phyloP scores from a whole-genome alignment of 2,797 vertebrate species.

The Bryconaethiops microstoma region DNA sequence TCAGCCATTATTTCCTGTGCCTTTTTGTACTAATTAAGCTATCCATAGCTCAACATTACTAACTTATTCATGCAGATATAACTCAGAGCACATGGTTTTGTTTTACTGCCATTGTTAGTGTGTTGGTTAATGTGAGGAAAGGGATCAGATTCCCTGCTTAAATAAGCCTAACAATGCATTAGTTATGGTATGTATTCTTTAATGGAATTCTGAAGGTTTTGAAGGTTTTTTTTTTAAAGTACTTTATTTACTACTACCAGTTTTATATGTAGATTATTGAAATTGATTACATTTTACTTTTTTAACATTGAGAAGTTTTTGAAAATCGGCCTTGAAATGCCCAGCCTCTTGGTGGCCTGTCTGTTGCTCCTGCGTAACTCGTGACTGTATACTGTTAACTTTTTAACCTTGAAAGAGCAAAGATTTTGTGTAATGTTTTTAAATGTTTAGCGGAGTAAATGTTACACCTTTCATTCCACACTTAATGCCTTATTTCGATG shows the following conservation, averaged over 20 bases:
- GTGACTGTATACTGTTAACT: not conserved
- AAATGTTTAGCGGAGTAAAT: not conserved
- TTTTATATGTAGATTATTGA: not conserved
- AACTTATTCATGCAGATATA: not conserved
- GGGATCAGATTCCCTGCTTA: not conserved
- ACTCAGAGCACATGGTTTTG: constrained; percentile 3
- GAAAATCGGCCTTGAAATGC: constrained; percentile 2
- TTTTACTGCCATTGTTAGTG: not conserved
- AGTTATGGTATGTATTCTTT: not conserved
- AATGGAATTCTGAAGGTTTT: constrained; percentile 27
- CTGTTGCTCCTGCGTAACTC: not conserved
- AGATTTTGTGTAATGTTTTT: not conserved
- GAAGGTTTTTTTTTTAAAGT: constrained; percentile 53
- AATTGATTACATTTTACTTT: constrained; percentile 35
- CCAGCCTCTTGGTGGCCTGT: not conserved
- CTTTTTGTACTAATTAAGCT: not conserved
- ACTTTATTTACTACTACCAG: not conserved
- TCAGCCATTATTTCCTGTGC: not conserved
- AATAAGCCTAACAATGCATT: not conserved
- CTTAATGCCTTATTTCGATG: not conserved
- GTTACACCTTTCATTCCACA: constrained; percentile 6
- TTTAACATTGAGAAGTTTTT: constrained; percentile 63
- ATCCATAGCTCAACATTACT: not conserved
- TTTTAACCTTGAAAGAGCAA: not conserved
- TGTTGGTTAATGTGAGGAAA: not conserved